Conservation (phyloP, 23 tunicate genomes). For the Styela clava region DNA sequence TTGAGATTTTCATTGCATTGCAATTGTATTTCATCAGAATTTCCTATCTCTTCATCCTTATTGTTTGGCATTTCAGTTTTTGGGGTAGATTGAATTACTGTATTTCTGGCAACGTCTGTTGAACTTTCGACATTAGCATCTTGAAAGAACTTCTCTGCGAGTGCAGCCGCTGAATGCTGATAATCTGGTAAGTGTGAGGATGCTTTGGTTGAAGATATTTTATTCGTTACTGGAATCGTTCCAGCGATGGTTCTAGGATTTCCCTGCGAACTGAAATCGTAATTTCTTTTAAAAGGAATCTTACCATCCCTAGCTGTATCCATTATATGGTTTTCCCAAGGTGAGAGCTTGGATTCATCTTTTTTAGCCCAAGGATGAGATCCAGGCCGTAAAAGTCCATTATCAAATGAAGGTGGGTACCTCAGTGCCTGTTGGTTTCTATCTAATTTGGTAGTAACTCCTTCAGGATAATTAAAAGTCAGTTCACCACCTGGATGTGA, state of each 20-base stretch:
- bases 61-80: background rate
- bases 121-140: background rate
- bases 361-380: background rate
- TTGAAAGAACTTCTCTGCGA: background rate
- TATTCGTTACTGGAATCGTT: background rate
- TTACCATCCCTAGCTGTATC: constrained; percentile 21
- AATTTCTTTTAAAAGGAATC: background rate
- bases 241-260: background rate
- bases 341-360: constrained; percentile 10
- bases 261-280: background rate
- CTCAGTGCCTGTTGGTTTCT: background rate
- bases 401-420: background rate
- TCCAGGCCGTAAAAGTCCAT: background rate
- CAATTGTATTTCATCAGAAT: background rate
- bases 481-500: background rate
- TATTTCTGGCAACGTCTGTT: background rate
- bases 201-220: background rate
- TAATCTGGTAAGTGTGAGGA: background rate
- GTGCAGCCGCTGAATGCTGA: background rate
- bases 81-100: background rate
- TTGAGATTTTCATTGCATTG: background rate
- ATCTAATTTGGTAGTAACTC: background rate
- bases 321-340: constrained; percentile 10
- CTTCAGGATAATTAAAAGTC: constrained; percentile 28
- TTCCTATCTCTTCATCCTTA: background rate